A percentile compares a stretch with the other conserved stretches of the same genome.
phyloP scores from a whole-genome alignment of 2,888 invertebrate species.

The Amaurobius ferox region DNA sequence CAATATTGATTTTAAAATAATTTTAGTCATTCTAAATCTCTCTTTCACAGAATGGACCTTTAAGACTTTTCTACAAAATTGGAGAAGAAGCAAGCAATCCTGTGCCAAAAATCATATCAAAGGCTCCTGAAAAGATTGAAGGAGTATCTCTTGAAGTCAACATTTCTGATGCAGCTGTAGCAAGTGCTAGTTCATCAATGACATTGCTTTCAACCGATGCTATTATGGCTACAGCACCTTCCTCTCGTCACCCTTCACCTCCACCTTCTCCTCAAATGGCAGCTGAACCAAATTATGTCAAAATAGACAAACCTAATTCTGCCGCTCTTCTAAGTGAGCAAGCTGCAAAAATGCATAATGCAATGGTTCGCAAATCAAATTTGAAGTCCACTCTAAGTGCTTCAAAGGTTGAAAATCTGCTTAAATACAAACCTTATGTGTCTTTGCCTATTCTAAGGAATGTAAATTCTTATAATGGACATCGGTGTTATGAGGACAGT shows the following conservation, averaged over 20 bases:
- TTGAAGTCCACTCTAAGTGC: slow-evolving; percentile 21
- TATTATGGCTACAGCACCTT: slow-evolving; percentile 38
- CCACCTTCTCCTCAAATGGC: slow-evolving; percentile 64
- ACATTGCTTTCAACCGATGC: slow-evolving; percentile 10
- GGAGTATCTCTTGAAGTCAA: background rate
- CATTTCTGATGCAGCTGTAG: background rate
- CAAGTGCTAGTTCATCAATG: background rate
- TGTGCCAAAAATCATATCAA: background rate
- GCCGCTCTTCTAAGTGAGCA: slow-evolving; percentile 17
- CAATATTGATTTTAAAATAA: too few species aligned
- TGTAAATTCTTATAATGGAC: background rate
- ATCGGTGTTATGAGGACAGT: background rate
- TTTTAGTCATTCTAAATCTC: too few species aligned
- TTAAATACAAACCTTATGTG: background rate
- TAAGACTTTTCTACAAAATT: slow-evolving; percentile 53
- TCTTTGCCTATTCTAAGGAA: slow-evolving; percentile 7
- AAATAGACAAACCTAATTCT: slow-evolving; percentile 33
- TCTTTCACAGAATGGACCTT: slow-evolving; percentile 51
- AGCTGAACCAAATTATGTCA: slow-evolving; percentile 51
- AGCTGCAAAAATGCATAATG: background rate
- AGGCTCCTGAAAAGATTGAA: background rate
- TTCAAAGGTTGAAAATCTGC: background rate
- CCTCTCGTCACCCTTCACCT: slow-evolving; percentile 48
- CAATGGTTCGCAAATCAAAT: background rate
- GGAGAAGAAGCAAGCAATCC: background rate